Conservation (phyloP, 2,888 invertebrate genomes). For the Lasioglossum calceatum region DNA sequence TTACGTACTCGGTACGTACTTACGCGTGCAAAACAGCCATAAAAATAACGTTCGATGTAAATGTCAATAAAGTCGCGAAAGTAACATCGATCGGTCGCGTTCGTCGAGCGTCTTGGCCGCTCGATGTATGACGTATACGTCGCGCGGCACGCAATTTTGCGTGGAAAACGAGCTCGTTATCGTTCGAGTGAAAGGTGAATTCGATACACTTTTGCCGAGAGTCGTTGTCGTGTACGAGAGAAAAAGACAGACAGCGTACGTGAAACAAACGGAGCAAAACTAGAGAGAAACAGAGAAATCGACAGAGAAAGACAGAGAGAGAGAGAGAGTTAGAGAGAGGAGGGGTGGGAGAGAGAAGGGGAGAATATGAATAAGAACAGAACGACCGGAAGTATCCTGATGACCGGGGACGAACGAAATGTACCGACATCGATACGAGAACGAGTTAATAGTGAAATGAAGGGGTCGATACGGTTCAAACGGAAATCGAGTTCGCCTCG, state of each 20-base stretch:
- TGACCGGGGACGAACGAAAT: not conserved
- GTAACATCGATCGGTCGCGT: slow-evolving; percentile 48
- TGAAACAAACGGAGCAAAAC: not conserved
- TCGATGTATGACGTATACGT: not conserved
- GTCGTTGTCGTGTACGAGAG: slow-evolving; percentile 35
- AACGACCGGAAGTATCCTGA: not conserved
- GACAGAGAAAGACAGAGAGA: not conserved
- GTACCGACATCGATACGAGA: slow-evolving; percentile 1
- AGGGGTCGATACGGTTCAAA: slow-evolving; percentile 1
- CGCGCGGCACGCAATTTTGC: slow-evolving; percentile 28
- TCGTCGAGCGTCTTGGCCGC: slow-evolving; percentile 34
- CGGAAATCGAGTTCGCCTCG: slow-evolving; percentile 4
- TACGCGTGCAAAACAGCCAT: slow-evolving; percentile 59
- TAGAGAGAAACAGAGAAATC: not conserved
- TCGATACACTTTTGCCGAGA: slow-evolving; percentile 27
- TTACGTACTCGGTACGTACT: slow-evolving; percentile 52
- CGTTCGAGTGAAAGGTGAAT: slow-evolving; percentile 20
- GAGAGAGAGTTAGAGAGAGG: not conserved
- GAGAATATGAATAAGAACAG: not conserved
- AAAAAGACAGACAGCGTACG: not conserved
- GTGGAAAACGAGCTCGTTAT: slow-evolving; percentile 34
- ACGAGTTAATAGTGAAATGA: slow-evolving; percentile 1
- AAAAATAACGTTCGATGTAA: slow-evolving; percentile 70
- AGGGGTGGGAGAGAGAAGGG: not conserved
- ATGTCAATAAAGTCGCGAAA: slow-evolving; percentile 57